These are phyloP conservation scores for Tetheella fluctuosa DNA, from an alignment of 2,888 invertebrate genomes.

Conservation along the genomic window DNA sequence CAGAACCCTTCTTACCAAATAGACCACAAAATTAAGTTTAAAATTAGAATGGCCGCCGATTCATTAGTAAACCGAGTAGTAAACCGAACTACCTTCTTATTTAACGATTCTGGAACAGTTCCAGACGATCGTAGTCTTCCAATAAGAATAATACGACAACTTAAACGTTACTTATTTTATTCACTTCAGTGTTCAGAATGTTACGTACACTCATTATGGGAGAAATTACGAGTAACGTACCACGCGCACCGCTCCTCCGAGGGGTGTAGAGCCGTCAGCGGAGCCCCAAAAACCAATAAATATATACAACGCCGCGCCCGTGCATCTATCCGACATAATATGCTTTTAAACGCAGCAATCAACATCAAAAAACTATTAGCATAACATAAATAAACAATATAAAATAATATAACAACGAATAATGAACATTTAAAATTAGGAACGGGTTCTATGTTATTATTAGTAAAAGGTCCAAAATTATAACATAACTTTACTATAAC, in stretches of 20 bases:
- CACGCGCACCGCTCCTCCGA: neutral
- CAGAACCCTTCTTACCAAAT: neutral
- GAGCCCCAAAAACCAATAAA: neutral
- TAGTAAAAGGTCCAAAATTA: neutral
- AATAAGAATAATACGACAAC: neutral
- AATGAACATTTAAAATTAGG: neutral
- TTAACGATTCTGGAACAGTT: neutral
- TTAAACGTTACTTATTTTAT: neutral
- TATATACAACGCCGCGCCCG: conserved; percentile 1
- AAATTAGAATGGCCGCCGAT: neutral
- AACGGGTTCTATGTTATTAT: neutral
- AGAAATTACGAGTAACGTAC: neutral
- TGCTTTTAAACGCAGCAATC: neutral
- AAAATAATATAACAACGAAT: neutral
- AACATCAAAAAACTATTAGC: neutral
- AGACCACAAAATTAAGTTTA: neutral
- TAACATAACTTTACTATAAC: neutral
- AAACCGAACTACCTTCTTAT: neutral
- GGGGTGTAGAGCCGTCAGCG: neutral
- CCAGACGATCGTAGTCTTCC: neutral
- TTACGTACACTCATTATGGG: neutral
- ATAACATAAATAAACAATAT: neutral
- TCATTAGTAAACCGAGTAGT: neutral
- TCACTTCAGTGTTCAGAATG: neutral
- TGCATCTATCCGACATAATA: neutral